These are phyloP conservation scores for Laupala kohalensis DNA, from an alignment of 1,140 invertebrate species.

Conservation along the genomic window DNA sequence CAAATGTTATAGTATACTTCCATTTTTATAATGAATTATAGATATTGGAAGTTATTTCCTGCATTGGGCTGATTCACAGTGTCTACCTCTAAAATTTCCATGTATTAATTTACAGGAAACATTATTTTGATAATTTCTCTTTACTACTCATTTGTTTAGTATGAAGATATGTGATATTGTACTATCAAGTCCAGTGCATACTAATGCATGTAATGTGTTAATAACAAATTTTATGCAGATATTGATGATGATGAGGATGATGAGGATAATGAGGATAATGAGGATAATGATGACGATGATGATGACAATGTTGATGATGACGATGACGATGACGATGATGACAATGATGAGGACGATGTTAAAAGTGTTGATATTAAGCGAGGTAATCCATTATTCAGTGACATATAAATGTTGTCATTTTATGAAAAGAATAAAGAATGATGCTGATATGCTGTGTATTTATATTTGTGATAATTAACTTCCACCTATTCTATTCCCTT, in stretches of 20 bases:
- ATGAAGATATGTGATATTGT: neutral
- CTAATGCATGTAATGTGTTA: neutral
- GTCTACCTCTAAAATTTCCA: neutral
- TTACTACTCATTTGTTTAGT: too few relatives aligned
- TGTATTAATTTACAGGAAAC: neutral
- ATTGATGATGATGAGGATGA: slow-evolving; percentile 34
- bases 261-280: slow-evolving; percentile 29
- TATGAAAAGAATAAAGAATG: too few relatives aligned
- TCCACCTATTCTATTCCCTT: too few relatives aligned
- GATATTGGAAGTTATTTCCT: neutral
- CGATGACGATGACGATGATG: slow-evolving; percentile 24
- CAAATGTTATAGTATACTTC: neutral
- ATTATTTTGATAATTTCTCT: neutral
- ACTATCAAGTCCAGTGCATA: neutral
- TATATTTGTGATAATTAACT: too few relatives aligned
- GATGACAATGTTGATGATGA: slow-evolving; percentile 30
- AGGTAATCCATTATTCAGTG: neutral
- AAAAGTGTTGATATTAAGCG: slow-evolving; percentile 19
- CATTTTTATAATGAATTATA: neutral
- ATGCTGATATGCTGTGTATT: too few relatives aligned
- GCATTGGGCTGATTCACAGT: neutral
- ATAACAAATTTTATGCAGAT: slow-evolving; percentile 20
- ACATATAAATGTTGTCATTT: too few relatives aligned
- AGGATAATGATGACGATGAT: slow-evolving; percentile 33
- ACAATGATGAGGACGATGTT: slow-evolving; percentile 25